Base-by-base conservation (phyloP, 2,888 invertebrate genomes). In the Apodemia mormo region DNA sequence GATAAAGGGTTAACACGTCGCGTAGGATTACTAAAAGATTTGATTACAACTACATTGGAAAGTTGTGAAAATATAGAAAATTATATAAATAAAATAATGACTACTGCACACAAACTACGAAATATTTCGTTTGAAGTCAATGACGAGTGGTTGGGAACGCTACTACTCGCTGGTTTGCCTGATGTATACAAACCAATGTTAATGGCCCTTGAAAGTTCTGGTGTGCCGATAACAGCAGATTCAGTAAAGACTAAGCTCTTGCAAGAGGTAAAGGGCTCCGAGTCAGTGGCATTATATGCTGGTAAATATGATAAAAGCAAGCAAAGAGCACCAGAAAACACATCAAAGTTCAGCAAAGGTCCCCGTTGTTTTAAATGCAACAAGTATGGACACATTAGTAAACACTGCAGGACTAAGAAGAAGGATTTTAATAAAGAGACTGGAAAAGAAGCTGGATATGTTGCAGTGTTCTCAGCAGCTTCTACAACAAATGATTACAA, bases 91-190 rank as follows among this genome's bases (percentile, higher is more conserved):
- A 76, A 76, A 65, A 72, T 79, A n/a, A 75, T 76, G 66, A 33
- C 69, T 0, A 72, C 76, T 1, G 74, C 76, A 2, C 76, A 78
- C 40, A 76, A 74, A 52, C 66, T 78, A 0, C 54, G 76, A 43
- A 76, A 76, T 12, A 77, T 77, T 6, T 71, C 68, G 1, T 78
- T 78, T 52, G 9, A 33, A 2, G 72, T 78, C 0, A 65, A 71
- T 58, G 77, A 77, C 61, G 76, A 77, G 54, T 77, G 78, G 76
- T 67, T 78, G 0, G 77, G 76, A 0, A 76, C 76, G 5, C 45
- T 76, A 12, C 29, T 76, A 37, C 65, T 76, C 0, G 72, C 77
- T 29, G 77, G 76, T 12, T 61, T 78, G 30, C 77, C 77, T 0
- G 76, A 77, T 4, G 7, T 14, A 0, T 76, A 75, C 43, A 70